Evolutionary conservation across 2,888 invertebrate species (phyloP), one percentile per base, ranked within the genome.

Genomic region (Dicranocentrus wangi): DNA sequence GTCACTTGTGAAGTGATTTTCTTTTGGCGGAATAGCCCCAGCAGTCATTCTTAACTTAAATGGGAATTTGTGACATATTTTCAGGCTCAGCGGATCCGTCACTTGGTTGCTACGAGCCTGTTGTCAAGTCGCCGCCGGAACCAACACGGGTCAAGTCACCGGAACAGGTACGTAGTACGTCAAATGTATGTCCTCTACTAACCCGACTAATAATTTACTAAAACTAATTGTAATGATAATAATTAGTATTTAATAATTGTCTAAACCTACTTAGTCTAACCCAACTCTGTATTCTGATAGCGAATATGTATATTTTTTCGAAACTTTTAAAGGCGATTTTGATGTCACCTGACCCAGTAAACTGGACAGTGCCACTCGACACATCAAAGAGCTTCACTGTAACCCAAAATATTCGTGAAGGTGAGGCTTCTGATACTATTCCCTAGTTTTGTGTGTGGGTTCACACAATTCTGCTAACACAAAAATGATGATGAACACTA

Each of bases 351-450:
- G 96, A 96, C 90, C 96, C 96, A 69, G 96, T 96, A 87, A 96
- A 96, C 90, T 97, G 96, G 96, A 96, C 96, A 68, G 96, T 96
- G 82, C 96, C 96, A 72, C 91, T 96, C 88, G 96, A 97, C 90
- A 96, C 95, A 86, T 95, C 96, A 87, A 96, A 95, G 91, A 95
- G 95, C 51, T 96, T 96, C 90, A 95, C 96, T 53, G 96, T 96
- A 87, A 96, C 95, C 82, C 96, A 96, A 90, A 96, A 95, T 90
- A 95, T 96, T 87, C 93, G 85, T 76, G 86, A 86, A 84, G 87
- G 87, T 87, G 81, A 84, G 85, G 68, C 73, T 43, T 51, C 78
- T 70, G 28, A 63, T 42, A 13, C 39, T 21, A 42, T 23, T 23
- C 7, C 55, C 3, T 55, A 47, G 47, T n/a, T 15, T 39, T 47